Percentiles rank a stretch among this genome's conserved stretches.
Conservation (phyloP, 2,113 vertebrate species). For the Sceloporus tristichus region DNA sequence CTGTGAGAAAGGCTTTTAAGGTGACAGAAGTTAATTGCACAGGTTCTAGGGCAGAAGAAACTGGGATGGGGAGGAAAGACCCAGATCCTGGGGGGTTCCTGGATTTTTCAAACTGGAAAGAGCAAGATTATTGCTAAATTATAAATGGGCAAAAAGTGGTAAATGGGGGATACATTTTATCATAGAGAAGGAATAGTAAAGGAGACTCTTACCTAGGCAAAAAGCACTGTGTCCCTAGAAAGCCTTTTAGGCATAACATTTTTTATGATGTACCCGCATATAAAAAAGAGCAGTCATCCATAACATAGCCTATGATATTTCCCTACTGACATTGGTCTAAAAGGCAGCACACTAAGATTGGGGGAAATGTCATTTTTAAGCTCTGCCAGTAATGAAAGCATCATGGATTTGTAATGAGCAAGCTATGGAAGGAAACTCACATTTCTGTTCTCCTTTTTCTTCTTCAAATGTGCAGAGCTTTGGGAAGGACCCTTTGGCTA, state of each 20-base stretch:
- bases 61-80: slow-evolving; percentile 44
- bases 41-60: slow-evolving; percentile 74
- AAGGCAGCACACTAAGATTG: slow-evolving; percentile 63
- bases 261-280: slow-evolving; percentile 69
- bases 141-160: slow-evolving; percentile 62
- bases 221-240: slow-evolving; percentile 54
- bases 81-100: slow-evolving; percentile 38
- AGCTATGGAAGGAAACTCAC: slow-evolving; percentile 52
- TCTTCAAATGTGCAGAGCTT: slow-evolving; percentile 56
- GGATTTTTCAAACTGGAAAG: slow-evolving; percentile 60
- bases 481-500: slow-evolving; percentile 63
- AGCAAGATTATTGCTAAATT: slow-evolving; percentile 66
- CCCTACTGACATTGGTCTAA: slow-evolving; percentile 67
- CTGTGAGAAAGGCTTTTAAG: slow-evolving; percentile 78
- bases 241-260: slow-evolving; percentile 57
- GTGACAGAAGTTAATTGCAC: slow-evolving; percentile 78
- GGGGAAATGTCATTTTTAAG: slow-evolving; percentile 31
- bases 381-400: slow-evolving; percentile 59
- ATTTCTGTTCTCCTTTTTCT: slow-evolving; percentile 58
- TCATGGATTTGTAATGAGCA: slow-evolving; percentile 62
- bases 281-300: slow-evolving; percentile 70
- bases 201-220: slow-evolving; percentile 44
- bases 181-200: slow-evolving; percentile 56
- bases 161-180: slow-evolving; percentile 59
- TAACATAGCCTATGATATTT: slow-evolving; percentile 72